phyloP scores from a whole-genome alignment of 2,797 vertebrate species.

The Graptemys geographica region DNA sequence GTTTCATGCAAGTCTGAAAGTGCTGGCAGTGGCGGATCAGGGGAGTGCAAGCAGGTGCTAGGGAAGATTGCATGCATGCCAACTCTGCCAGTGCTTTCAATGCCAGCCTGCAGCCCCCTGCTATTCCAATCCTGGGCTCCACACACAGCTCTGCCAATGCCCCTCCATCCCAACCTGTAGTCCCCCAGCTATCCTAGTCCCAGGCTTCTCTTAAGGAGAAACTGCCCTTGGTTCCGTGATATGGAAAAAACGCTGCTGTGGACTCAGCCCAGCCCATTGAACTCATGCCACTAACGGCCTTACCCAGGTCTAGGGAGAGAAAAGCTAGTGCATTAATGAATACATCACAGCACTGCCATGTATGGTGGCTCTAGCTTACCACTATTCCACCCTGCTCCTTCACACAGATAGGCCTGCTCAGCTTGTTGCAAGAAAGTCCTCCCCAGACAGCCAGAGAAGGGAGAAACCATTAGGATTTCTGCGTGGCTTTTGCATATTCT shows the following conservation, averaged over 20 bases:
- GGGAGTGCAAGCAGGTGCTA: no score
- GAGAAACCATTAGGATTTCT: background rate
- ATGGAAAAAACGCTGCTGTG: background rate
- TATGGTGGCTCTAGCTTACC: background rate
- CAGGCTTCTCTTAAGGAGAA: background rate
- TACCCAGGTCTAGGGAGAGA: background rate
- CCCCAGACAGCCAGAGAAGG: background rate
- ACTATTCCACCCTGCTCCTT: background rate
- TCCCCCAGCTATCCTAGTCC: background rate
- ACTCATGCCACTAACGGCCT: background rate
- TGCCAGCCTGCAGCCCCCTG: background rate
- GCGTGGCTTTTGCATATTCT: background rate
- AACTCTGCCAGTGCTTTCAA: background rate
- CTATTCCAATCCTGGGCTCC: background rate
- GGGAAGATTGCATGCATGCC: no score
- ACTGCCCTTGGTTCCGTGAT: background rate
- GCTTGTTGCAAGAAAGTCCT: background rate
- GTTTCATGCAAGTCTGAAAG: background rate
- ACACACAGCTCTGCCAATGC: background rate
- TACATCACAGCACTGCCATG: background rate
- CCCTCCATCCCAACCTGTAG: background rate
- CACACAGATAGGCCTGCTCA: background rate
- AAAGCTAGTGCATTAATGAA: background rate
- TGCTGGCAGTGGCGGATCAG: background rate
- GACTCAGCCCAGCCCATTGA: background rate